phyloP scores from a whole-genome alignment of 2,113 vertebrate species.

The Hyperopisus bebe region DNA sequence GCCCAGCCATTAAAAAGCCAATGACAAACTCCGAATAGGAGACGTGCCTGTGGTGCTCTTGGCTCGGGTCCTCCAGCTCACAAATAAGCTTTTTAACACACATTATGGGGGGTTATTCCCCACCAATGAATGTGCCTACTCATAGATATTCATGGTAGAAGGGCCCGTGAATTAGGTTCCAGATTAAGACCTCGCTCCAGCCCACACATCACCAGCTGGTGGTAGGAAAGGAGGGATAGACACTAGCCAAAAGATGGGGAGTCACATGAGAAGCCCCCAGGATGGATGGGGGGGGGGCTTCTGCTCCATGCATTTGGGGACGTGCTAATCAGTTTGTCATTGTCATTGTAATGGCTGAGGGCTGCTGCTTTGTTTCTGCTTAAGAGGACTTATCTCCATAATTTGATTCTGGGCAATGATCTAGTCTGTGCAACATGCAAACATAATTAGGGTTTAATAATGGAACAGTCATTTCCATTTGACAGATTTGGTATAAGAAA shows the following conservation, averaged over 20 bases:
- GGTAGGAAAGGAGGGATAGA: not conserved
- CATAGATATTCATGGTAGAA: constrained; percentile 18
- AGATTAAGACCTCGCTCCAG: not conserved
- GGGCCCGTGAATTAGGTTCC: not conserved
- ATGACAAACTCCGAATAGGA: not conserved
- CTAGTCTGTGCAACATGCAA: constrained; percentile 50
- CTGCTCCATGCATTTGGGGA: constrained; percentile 50
- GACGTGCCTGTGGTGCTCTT: not conserved
- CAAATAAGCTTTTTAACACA: not conserved
- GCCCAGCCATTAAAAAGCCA: not conserved
- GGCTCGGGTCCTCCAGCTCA: not conserved
- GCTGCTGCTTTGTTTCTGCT: constrained; percentile 48
- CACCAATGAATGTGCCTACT: constrained; percentile 12
- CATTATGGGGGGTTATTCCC: not conserved
- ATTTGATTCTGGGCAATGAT: constrained; percentile 56
- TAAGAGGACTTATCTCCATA: constrained; percentile 58
- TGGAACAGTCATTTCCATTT: constrained; percentile 42
- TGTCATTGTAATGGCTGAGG: constrained; percentile 49
- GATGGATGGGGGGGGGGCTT: constrained; percentile 2
- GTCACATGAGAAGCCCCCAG: not conserved
- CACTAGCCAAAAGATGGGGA: not conserved
- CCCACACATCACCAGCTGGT: not conserved
- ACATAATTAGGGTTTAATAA: constrained; percentile 48
- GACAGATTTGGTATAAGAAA: constrained; percentile 28
- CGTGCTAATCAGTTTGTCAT: constrained; percentile 63